These are phyloP conservation scores for Caenorhabditis sp. DNA, from an alignment of 2,888 invertebrate genomes.

Conservation along the genomic window DNA sequence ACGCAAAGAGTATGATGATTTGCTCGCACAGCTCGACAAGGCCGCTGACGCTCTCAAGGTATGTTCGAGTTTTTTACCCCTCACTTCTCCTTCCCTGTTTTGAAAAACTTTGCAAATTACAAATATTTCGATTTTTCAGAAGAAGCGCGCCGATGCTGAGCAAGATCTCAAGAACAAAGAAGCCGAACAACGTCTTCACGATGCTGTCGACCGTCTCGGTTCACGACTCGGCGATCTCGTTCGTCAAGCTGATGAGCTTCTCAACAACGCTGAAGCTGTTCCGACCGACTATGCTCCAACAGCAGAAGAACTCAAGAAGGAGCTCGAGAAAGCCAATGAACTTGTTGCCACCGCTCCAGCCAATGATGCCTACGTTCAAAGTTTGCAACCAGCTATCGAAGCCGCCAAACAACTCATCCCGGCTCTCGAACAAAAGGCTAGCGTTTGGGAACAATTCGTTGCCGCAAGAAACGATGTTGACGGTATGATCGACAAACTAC, in stretches of 20 bases:
- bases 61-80: not conserved
- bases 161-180: constrained; percentile 24
- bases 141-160: constrained; percentile 34
- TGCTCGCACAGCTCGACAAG: constrained; percentile 38
- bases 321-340: constrained; percentile 18
- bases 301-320: constrained; percentile 26
- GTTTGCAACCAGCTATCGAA: constrained; percentile 15
- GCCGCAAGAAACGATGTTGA: constrained; percentile 42
- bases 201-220: constrained; percentile 16
- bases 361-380: constrained; percentile 9
- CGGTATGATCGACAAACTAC: constrained; percentile 34
- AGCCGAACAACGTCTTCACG: constrained; percentile 24
- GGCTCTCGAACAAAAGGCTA: constrained; percentile 33
- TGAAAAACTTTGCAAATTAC: too few species aligned
- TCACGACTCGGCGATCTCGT: constrained; percentile 31
- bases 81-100: not conserved
- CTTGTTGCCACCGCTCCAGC: not conserved
- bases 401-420: constrained; percentile 27
- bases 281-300: constrained; percentile 34
- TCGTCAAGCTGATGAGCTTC: constrained; percentile 27
- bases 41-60: constrained; percentile 31
- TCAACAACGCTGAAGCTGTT: constrained; percentile 37
- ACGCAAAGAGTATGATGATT: constrained; percentile 26
- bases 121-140: constrained; percentile 14
- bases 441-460: constrained; percentile 47